These are phyloP conservation scores for Coregonus ussuriensis DNA, from an alignment of 2,797 vertebrate genomes.

Conservation along the genomic window DNA sequence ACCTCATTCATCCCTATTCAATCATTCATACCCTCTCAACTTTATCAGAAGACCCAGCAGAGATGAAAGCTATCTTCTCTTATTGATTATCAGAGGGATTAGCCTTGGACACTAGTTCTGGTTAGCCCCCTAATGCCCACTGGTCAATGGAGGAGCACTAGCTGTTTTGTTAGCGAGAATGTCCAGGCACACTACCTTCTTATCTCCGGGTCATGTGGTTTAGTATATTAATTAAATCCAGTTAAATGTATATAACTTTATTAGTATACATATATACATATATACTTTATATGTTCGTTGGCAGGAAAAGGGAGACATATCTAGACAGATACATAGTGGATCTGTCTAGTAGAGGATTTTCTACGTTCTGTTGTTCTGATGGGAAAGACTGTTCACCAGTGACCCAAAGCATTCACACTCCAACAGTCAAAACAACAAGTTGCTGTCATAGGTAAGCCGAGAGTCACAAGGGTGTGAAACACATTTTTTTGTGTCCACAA, in stretches of 20 bases:
- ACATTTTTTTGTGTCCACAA: conserved; percentile 53
- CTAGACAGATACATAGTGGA: conserved; percentile 22
- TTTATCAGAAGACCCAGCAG: conserved; percentile 55
- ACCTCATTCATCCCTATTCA: conserved; percentile 47
- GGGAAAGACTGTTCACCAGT: conserved; percentile 30
- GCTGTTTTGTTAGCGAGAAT: conserved; percentile 52
- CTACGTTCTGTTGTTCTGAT: conserved; percentile 4
- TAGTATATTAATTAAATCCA: background rate
- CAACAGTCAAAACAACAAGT: background rate
- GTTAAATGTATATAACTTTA: background rate
- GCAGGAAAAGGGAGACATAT: conserved; percentile 26
- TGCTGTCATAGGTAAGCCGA: background rate
- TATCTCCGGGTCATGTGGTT: conserved; percentile 29
- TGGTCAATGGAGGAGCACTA: conserved; percentile 49
- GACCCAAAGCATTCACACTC: background rate
- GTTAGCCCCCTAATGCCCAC: conserved; percentile 53
- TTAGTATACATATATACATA: background rate
- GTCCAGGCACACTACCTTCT: conserved; percentile 60
- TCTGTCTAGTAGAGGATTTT: conserved; percentile 15
- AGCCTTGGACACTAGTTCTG: conserved; percentile 61
- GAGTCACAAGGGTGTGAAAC: conserved; percentile 62
- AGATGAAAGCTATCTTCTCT: conserved; percentile 65
- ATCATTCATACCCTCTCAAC: conserved; percentile 62
- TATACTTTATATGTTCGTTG: too few species aligned
- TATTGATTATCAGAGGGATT: conserved; percentile 76